Evolutionary conservation across 2,888 invertebrate genomes (phyloP).

Genomic region (Parapristionchus giblindavisi): DNA sequence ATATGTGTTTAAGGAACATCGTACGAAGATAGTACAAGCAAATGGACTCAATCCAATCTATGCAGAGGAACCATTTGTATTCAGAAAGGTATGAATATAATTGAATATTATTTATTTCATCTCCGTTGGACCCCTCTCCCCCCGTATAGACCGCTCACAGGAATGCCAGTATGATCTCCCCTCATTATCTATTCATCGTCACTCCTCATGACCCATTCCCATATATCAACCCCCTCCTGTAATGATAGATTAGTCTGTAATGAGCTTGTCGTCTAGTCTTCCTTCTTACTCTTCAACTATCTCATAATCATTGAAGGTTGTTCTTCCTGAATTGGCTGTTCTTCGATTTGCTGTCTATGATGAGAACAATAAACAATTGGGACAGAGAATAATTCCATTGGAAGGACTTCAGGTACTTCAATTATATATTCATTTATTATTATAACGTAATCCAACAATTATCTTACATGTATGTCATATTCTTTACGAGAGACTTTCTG

Average conservation of each 20-base stretch:
- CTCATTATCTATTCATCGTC: too few species aligned
- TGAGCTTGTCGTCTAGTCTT: too few species aligned
- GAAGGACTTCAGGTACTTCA: slow-evolving; percentile 89
- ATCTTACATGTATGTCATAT: too few species aligned
- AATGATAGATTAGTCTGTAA: too few species aligned
- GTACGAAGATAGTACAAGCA: slow-evolving; percentile 92
- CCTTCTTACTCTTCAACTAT: too few species aligned
- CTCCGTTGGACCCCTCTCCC: too few species aligned
- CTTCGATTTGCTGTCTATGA: slow-evolving; percentile 97
- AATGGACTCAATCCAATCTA: slow-evolving; percentile 99
- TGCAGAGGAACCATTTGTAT: slow-evolving; percentile 96
- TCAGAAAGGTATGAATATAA: slow-evolving; percentile 80
- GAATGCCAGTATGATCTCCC: too few species aligned
- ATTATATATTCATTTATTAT: neutral
- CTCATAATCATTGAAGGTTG: slow-evolving; percentile 79
- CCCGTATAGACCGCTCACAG: too few species aligned
- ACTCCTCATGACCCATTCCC: too few species aligned
- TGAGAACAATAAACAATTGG: slow-evolving; percentile 93
- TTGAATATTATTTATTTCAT: too few species aligned
- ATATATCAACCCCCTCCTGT: too few species aligned
- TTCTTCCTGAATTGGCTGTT: slow-evolving; percentile 95
- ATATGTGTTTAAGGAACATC: slow-evolving; percentile 80
- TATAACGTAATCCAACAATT: slow-evolving; percentile 22
- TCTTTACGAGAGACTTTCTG: too few species aligned
- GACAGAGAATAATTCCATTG: slow-evolving; percentile 94